Base-by-base conservation (phyloP, 2,113 vertebrate genomes). In the Peromyscus maniculatus region DNA sequence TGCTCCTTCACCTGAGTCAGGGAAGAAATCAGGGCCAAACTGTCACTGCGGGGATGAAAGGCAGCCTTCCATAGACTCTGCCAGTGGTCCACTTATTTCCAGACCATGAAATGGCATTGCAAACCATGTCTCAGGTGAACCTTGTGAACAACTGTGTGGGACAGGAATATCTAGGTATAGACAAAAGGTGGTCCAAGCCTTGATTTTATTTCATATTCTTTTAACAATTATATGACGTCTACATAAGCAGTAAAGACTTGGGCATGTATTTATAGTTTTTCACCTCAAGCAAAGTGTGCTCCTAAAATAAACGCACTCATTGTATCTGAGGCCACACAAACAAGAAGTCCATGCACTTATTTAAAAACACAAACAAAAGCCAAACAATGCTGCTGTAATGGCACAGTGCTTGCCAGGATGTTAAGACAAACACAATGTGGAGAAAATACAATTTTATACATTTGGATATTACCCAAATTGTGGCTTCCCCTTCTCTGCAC, bases 401-500 rank as follows among this genome's bases (percentile, higher is more conserved):
- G 49, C 57, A 92, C 90, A 97, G 95, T 89, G 75, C 89, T 84
- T 67, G 84, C 93, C 86, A 79, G 75, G 66, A 89, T 91, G 93
- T 90, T 92, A 97, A 95, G 87, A 96, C 49, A 96, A 92, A 93
- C 87, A 24, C 52, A 39, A n/a, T 62, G 83, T 22, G 64, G 87
- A 84, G 93, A 94, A 97, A 97, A 97, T 77, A 97, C 97, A 95
- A 72, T 62, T 98, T 97, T 94, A 93, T 97, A 95, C 89, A 93
- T 96, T 91, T 96, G 91, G 97, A 96, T 92, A 97, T 98, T 74
- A 97, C 75, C 97, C 97, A 96, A 93, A 97, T 97, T 94, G 98
- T 98, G 31, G 36, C 97, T 98, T 96, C 95, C 90, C 97, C 43
- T 97, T 67, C 78, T 86, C 94, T 96, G 82, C 87, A 98, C 87